These are phyloP conservation scores for Anarhynchus alexandrinus DNA, from an alignment of 2,113 vertebrate species.

Conservation along the genomic window DNA sequence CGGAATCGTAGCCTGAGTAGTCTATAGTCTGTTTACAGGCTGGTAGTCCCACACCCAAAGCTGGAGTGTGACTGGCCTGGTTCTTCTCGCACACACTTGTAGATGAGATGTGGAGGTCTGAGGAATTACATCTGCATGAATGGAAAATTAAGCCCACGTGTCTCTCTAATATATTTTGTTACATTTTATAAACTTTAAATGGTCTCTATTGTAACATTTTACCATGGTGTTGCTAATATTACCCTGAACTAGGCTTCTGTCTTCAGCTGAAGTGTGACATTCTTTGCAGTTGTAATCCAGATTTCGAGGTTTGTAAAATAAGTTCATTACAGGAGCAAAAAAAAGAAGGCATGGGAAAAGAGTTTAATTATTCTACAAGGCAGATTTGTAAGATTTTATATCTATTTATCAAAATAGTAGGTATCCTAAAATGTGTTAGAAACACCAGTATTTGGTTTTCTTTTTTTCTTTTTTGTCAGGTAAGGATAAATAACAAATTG, in stretches of 20 bases:
- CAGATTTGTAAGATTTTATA: neutral
- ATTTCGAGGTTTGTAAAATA: neutral
- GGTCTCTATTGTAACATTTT: slow-evolving; percentile 18
- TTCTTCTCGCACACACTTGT: neutral
- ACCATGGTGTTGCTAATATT: slow-evolving; percentile 23
- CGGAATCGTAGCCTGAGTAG: neutral
- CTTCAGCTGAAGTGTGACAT: slow-evolving; percentile 20
- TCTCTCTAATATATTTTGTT: slow-evolving; percentile 41
- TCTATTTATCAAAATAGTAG: neutral
- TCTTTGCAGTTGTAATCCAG: slow-evolving; percentile 16
- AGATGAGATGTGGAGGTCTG: neutral
- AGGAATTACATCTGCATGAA: neutral
- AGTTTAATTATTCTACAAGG: neutral
- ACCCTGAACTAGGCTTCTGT: slow-evolving; percentile 17
- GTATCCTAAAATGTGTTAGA: neutral
- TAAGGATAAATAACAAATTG: neutral
- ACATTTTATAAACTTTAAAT: slow-evolving; percentile 41
- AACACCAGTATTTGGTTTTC: neutral
- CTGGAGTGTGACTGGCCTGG: neutral
- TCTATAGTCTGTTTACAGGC: neutral
- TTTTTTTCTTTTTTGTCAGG: neutral
- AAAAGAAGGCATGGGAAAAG: neutral
- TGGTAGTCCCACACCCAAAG: neutral
- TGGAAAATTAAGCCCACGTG: slow-evolving; percentile 39
- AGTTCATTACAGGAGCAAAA: neutral